phyloP scores from a whole-genome alignment of 2,113 vertebrate species.

The Mixornis gularis region DNA sequence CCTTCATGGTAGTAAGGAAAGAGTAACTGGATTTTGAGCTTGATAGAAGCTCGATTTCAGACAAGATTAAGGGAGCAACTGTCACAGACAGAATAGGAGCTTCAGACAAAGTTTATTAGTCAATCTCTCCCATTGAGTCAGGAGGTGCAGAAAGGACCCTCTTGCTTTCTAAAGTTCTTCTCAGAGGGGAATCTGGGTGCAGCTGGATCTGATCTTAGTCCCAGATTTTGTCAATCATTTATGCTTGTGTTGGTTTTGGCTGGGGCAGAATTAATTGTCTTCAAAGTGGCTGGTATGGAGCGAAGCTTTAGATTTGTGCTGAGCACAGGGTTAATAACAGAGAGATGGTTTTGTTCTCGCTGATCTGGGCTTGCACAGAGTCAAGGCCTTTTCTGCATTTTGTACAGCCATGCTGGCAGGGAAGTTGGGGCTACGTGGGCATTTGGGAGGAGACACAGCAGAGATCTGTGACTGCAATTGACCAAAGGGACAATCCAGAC shows the following conservation, averaged over 20 bases:
- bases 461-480: fast-evolving
- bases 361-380: not conserved
- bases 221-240: not conserved
- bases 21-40: not conserved
- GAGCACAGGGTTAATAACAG: not conserved
- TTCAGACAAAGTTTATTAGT: not conserved
- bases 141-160: not conserved
- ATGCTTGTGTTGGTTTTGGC: not conserved
- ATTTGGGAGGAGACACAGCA: not conserved
- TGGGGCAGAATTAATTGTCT: not conserved
- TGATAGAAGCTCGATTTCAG: not conserved
- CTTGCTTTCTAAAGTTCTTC: not conserved
- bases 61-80: not conserved
- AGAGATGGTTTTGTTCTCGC: not conserved
- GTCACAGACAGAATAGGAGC: not conserved
- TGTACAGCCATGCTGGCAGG: fast-evolving
- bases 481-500: not conserved
- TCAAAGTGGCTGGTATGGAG: not conserved
- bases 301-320: not conserved
- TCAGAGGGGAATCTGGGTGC: not conserved
- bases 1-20: not conserved
- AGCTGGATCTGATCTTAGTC: no score
- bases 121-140: not conserved
- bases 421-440: not conserved
- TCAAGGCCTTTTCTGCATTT: not conserved